Conservation (phyloP, 1,140 invertebrate genomes). For the Tribolium castaneum region DNA sequence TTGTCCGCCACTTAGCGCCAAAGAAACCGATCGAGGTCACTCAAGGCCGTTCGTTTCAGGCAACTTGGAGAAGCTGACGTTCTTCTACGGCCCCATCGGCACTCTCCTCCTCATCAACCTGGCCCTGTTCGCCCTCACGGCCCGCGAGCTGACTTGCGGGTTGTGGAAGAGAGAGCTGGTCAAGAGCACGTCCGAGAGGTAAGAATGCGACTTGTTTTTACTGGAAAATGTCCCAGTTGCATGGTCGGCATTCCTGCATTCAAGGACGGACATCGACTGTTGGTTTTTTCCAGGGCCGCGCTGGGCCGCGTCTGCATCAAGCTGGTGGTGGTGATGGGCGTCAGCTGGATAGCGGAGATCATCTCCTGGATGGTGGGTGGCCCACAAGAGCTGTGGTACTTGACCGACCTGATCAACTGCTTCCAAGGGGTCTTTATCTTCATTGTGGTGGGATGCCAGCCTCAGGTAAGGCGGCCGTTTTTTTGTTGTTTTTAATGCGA, state of each 20-base stretch:
- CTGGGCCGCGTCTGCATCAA: constrained; percentile 84
- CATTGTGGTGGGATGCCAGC: constrained; percentile 87
- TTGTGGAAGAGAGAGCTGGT: constrained; percentile 88
- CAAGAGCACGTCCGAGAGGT: constrained; percentile 87
- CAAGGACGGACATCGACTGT: constrained; percentile 12
- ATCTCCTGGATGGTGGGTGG: constrained; percentile 80
- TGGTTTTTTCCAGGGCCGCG: constrained; percentile 71
- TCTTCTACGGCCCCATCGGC: constrained; percentile 85
- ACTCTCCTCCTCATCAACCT: constrained; percentile 80
- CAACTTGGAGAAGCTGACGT: constrained; percentile 81
- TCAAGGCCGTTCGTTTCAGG: constrained; percentile 64
- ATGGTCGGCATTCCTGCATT: background rate
- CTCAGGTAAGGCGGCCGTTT: constrained; percentile 68
- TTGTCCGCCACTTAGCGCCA: background rate
- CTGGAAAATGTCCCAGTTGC: constrained; percentile 1
- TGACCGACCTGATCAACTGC: constrained; percentile 84
- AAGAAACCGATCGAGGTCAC: constrained; percentile 4
- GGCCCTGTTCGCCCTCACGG: constrained; percentile 81
- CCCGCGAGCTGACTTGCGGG: constrained; percentile 85
- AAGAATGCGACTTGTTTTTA: constrained; percentile 52
- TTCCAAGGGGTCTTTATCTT: constrained; percentile 91
- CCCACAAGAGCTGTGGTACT: constrained; percentile 81
- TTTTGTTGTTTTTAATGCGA: background rate
- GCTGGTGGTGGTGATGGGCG: constrained; percentile 86
- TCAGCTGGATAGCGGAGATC: constrained; percentile 86